Evolutionary conservation across 2,797 vertebrate species (phyloP).

Genomic region (Acrocephalus scirpaceus): DNA sequence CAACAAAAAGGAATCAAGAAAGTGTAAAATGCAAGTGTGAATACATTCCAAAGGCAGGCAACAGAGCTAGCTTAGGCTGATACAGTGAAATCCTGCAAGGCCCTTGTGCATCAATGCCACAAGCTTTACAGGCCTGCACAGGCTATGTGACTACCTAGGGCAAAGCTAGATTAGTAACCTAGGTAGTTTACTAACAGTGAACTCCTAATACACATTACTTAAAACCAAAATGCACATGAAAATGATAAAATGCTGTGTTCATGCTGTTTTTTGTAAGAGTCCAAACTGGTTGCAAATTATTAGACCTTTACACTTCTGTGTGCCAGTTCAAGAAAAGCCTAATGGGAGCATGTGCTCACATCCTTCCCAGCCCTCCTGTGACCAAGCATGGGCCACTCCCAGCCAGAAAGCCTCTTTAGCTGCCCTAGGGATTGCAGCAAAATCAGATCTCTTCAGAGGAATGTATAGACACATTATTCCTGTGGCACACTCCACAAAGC

Average conservation of each 20-base stretch:
- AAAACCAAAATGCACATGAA: neutral
- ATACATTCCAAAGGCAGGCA: neutral
- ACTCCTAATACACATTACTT: neutral
- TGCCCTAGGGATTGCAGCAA: neutral
- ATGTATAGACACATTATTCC: neutral
- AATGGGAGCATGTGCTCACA: accelerated
- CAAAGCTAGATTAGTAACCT: neutral
- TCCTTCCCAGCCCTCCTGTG: accelerated
- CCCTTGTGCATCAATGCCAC: neutral
- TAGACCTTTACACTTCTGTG: neutral
- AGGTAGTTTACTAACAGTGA: neutral
- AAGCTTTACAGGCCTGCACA: neutral
- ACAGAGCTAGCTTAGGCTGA: neutral
- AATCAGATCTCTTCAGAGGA: neutral
- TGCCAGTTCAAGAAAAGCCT: neutral
- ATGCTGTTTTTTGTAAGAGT: neutral
- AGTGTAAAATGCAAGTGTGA: neutral
- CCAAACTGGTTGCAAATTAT: neutral
- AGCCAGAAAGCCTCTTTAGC: neutral
- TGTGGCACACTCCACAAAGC: neutral
- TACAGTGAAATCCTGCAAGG: neutral
- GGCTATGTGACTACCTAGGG: neutral
- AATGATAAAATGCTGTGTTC: neutral
- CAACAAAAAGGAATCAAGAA: neutral
- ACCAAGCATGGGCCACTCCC: neutral